Percentiles rank a stretch among this genome's conserved stretches.
Evolutionary conservation across 2,113 vertebrate genomes (phyloP).

Genomic region (Muntiacus muntjak): DNA sequence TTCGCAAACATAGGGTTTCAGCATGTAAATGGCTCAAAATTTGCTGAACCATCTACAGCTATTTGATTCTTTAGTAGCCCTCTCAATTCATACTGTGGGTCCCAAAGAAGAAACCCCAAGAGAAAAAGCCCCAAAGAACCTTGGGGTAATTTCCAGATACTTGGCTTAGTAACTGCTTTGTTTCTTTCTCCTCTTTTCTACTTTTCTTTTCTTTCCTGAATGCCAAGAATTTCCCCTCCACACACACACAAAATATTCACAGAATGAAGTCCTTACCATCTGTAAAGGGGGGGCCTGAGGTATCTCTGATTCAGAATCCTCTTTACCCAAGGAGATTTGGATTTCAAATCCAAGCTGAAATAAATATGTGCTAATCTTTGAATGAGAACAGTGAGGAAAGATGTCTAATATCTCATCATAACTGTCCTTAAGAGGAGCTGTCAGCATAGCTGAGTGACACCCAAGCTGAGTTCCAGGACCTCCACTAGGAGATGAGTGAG

Average conservation of each 20-base stretch:
- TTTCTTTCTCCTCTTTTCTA: not conserved
- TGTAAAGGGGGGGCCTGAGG: not conserved
- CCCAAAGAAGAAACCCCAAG: not conserved
- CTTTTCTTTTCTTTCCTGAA: not conserved
- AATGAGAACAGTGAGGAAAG: not conserved
- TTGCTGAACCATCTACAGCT: not conserved
- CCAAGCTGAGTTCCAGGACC: not conserved
- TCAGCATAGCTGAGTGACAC: too few species aligned
- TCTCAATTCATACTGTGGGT: not conserved
- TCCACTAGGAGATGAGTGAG: not conserved
- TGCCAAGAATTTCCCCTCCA: not conserved
- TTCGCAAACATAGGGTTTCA: not conserved
- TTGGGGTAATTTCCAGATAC: not conserved
- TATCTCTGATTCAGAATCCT: not conserved
- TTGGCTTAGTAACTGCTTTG: not conserved
- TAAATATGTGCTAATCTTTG: not conserved
- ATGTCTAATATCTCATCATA: not conserved
- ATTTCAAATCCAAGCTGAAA: constrained; percentile 22
- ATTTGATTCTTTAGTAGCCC: not conserved
- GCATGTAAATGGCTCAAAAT: not conserved
- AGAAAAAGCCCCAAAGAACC: not conserved
- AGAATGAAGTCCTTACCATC: not conserved
- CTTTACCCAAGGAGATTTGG: not conserved
- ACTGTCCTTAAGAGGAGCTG: not conserved
- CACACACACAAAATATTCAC: not conserved